Evolutionary conservation across 2,888 invertebrate species (phyloP).

Genomic region (Antitype chi): DNA sequence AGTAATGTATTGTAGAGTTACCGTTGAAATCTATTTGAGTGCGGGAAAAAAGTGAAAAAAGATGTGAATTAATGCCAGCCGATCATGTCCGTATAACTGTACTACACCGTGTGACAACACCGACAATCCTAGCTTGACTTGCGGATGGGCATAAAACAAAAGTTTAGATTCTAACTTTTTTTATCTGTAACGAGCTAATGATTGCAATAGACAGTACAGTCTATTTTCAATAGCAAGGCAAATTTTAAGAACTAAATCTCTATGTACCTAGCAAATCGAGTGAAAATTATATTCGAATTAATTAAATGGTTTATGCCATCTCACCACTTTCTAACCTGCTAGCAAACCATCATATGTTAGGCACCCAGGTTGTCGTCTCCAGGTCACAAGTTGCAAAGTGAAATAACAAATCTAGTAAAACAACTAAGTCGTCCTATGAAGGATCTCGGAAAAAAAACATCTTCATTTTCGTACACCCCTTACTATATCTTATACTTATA

Average conservation of each 20-base stretch:
- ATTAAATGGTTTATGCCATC: too few relatives aligned
- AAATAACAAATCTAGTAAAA: neutral
- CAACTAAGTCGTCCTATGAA: neutral
- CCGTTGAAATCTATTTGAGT: conserved; percentile 47
- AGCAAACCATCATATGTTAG: too few relatives aligned
- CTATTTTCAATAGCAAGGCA: neutral
- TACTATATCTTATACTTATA: neutral
- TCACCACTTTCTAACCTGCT: too few relatives aligned
- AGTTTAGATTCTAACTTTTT: neutral
- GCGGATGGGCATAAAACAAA: neutral
- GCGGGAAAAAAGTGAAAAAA: conserved; percentile 28
- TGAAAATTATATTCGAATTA: too few relatives aligned
- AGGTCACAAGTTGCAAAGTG: too few relatives aligned
- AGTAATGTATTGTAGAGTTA: conserved; percentile 43
- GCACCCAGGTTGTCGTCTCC: too few relatives aligned
- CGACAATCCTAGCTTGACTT: conserved; percentile 11
- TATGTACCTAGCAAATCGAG: too few relatives aligned
- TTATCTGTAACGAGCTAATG: neutral
- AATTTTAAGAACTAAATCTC: neutral
- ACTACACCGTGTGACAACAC: conserved; percentile 16
- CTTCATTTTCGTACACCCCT: neutral
- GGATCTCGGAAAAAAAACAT: neutral
- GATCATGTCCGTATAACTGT: conserved; percentile 10
- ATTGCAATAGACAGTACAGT: neutral
- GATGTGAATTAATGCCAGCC: conserved; percentile 2